Evolutionary conservation across 2,797 vertebrate species (phyloP).

Genomic region (Tokudaia muenninki): DNA sequence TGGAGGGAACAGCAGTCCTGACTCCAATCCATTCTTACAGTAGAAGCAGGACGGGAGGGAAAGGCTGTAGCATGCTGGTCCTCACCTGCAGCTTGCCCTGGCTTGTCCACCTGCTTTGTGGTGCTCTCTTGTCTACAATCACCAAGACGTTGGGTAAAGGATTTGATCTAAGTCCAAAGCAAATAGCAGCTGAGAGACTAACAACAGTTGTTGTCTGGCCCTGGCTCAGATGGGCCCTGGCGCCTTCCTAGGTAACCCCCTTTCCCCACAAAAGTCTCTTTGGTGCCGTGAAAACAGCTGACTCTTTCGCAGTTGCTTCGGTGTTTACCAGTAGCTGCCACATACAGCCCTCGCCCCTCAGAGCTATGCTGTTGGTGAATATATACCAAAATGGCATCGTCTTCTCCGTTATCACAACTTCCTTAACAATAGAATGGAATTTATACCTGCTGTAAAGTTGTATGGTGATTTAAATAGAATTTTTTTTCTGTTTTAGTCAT

Average conservation of each 20-base stretch:
- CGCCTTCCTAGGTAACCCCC: constrained; percentile 53
- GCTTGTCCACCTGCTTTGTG: constrained; percentile 66
- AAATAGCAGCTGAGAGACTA: constrained; percentile 79
- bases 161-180: constrained; percentile 77
- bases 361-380: neutral
- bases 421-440: neutral
- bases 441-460: neutral
- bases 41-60: neutral
- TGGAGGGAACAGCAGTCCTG: neutral
- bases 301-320: neutral
- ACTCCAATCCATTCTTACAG: neutral
- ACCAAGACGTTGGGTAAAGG: constrained; percentile 60
- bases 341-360: neutral
- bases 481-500: neutral
- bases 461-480: constrained; percentile 16
- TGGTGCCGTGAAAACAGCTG: neutral
- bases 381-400: neutral
- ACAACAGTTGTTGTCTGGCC: constrained; percentile 79
- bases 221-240: constrained; percentile 73
- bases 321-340: neutral
- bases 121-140: constrained; percentile 59
- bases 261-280: neutral
- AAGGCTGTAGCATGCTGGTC: neutral
- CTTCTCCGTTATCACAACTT: neutral
- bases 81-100: constrained; percentile 59